Percentiles rank a stretch among this genome's conserved stretches.
Evolutionary conservation across 2,888 invertebrate species (phyloP).

Genomic region (Xestia rhomboidea): DNA sequence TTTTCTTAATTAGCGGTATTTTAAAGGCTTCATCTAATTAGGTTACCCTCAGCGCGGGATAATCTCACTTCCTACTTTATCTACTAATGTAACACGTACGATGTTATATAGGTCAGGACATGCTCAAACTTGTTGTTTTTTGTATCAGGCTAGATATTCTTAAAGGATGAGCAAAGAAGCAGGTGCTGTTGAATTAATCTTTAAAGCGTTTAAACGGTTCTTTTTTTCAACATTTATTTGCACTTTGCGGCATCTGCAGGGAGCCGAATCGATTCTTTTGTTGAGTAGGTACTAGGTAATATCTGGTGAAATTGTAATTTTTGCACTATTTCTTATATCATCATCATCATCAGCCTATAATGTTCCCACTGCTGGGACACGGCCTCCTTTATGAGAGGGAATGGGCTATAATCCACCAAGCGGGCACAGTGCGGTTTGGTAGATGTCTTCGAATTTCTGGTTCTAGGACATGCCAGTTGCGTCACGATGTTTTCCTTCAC

Average conservation of each 20-base stretch:
- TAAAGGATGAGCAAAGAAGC: not conserved
- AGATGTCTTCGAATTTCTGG: no score
- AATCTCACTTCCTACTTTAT: conserved; percentile 31
- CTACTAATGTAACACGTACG: conserved; percentile 10
- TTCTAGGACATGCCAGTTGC: no score
- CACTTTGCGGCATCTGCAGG: not conserved
- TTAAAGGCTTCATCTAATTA: conserved; percentile 53
- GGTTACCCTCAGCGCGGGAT: conserved; percentile 32
- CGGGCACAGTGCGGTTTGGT: no score
- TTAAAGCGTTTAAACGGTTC: not conserved
- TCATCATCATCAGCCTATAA: no score
- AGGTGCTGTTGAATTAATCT: not conserved
- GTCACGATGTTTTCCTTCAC: no score
- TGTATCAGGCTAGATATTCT: not conserved
- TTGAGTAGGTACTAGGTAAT: not conserved
- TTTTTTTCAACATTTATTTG: not conserved
- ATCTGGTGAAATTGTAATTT: not conserved
- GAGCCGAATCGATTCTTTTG: not conserved
- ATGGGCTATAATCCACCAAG: no score
- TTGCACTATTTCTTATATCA: not conserved
- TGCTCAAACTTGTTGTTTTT: not conserved
- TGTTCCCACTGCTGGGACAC: no score
- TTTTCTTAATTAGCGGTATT: conserved; percentile 43
- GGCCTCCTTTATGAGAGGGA: no score
- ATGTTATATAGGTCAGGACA: conserved; percentile 5